Evolutionary conservation across 2,888 invertebrate species (phyloP), one percentile per base, ranked within the genome.

Genomic region (Proisotoma minuta): DNA sequence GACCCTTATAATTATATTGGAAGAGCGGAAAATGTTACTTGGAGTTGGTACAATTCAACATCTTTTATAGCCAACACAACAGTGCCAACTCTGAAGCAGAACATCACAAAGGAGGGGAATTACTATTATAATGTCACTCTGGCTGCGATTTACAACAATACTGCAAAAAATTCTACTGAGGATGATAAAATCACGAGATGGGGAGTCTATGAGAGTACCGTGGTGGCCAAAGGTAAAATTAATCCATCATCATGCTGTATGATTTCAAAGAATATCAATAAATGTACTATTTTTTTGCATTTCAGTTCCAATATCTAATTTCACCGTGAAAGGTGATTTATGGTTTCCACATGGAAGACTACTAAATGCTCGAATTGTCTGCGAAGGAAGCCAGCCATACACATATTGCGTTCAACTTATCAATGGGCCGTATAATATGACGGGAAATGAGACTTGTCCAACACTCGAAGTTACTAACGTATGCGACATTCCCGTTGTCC

Each of bases 281-380:
- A 53, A 26, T 53, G 48, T 57, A n/a, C 24, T 26, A 27, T 39
- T 50, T 34, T 29, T 3, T 29, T 43, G 22, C 3, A 69, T 79
- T 81, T 10, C 77, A 91, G 91, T 84, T 69, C 88, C 91, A 0
- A 83, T 92, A 70, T 77, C 82, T 1, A 83, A 84, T 62, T 80
- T 91, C 8, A 84, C 84, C 53, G 83, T 88, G 1, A 84, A 81
- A 2, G 92, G 91, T 0, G 84, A 85, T 60, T 87, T 87, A 75
- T 92, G 92, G 91, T 80, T 93, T 29, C 85, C 88, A 73, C 88
- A 88, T 47, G 91, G 90, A 29, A 89, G 90, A 59, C 79, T 91
- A 50, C 78, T 92, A 26, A 82, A 85, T 59, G 77, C 93, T 8
- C 81, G 84, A 68, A 73, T 80, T 2, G 83, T 83, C 40, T 93